phyloP scores from a whole-genome alignment of 2,888 invertebrate species.

The Malacosoma neustria region DNA sequence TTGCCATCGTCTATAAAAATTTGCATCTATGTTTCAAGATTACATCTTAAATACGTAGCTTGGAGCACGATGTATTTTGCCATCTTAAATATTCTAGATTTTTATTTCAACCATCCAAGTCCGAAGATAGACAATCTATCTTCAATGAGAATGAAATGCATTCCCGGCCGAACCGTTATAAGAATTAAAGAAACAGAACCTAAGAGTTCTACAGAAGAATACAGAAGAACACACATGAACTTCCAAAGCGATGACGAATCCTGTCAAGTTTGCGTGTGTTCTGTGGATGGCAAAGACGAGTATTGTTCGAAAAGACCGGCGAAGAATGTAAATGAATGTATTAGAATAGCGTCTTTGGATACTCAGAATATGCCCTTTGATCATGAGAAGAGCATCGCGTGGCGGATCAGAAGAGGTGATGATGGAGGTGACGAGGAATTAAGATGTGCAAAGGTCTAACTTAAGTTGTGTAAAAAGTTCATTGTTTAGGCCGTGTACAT shows the following conservation, averaged over 20 bases:
- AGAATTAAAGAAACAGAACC: conserved; percentile 18
- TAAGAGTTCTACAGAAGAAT: conserved; percentile 11
- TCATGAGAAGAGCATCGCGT: conserved; percentile 29
- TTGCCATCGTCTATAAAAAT: no score
- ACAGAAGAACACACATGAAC: conserved; percentile 35
- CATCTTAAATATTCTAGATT: conserved; percentile 44
- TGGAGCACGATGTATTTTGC: no score
- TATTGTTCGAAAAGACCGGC: conserved; percentile 47
- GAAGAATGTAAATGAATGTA: conserved; percentile 48
- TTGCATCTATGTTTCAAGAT: no score
- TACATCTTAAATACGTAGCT: no score
- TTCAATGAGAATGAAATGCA: conserved; percentile 27
- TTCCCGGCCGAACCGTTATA: conserved; percentile 49
- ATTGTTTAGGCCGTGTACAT: no score
- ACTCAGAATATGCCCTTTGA: conserved; percentile 28
- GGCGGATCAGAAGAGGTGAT: conserved; percentile 46
- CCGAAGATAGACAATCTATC: conserved; percentile 21
- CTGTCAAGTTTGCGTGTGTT: conserved; percentile 51
- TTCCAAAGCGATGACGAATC: conserved; percentile 24
- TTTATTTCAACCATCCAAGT: conserved; percentile 29
- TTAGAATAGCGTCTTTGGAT: conserved; percentile 26
- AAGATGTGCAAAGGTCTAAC: conserved; percentile 1
- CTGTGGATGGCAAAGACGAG: conserved; percentile 39
- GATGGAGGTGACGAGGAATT: conserved; percentile 19
- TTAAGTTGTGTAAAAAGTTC: no score